Evolutionary conservation across 2,797 vertebrate genomes (phyloP).

Genomic region (Anguilla marmorata): DNA sequence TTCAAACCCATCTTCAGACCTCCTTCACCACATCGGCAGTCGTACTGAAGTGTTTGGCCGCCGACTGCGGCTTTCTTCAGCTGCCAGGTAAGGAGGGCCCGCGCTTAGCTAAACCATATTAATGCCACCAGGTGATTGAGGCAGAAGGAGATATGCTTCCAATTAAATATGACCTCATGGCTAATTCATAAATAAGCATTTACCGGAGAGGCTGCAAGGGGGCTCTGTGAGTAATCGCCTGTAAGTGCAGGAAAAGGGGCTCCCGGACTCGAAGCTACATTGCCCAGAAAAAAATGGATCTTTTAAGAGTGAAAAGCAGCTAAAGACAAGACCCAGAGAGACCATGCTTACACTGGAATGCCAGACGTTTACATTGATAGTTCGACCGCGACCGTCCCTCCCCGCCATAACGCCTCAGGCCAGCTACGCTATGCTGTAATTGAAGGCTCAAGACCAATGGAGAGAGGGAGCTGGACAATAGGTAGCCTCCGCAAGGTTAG

Average conservation of each 20-base stretch:
- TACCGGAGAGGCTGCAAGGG: slow-evolving; percentile 14
- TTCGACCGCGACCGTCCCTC: background rate
- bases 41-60: background rate
- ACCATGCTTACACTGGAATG: background rate
- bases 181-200: slow-evolving; percentile 43
- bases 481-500: background rate
- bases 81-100: background rate
- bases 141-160: slow-evolving; percentile 25
- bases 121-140: slow-evolving; percentile 32
- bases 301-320: background rate
- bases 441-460: background rate
- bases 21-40: background rate
- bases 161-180: slow-evolving; percentile 35
- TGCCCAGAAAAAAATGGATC: slow-evolving; percentile 25
- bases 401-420: background rate
- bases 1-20: background rate
- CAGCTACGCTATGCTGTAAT: background rate
- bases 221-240: slow-evolving; percentile 15
- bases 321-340: background rate
- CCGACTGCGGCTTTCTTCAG: background rate
- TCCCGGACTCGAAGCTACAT: background rate
- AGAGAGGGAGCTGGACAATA: background rate
- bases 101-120: slow-evolving; percentile 14
- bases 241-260: background rate
- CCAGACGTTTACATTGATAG: background rate